Evolutionary conservation across 2,797 vertebrate species (phyloP).

Genomic region (Melanotaenia trifasciata): DNA sequence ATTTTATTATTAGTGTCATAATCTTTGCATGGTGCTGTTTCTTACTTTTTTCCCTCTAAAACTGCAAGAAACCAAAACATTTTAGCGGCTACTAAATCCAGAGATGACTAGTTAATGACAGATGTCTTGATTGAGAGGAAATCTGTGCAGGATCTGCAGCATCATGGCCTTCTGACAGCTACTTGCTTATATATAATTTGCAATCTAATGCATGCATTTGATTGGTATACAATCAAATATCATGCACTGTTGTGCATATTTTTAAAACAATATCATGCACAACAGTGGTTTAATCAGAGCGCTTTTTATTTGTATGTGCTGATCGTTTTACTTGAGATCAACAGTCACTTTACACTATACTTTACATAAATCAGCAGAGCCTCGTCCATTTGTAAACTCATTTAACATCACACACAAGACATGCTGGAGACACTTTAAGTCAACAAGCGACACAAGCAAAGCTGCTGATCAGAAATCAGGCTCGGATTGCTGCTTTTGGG

Average conservation of each 20-base stretch:
- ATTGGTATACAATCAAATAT: no score
- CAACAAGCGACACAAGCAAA: neutral
- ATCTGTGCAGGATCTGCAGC: neutral
- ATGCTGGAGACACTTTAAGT: slow-evolving; percentile 27
- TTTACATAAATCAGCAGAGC: slow-evolving; percentile 8
- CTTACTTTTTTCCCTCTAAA: no score
- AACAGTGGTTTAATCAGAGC: neutral
- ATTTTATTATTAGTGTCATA: no score
- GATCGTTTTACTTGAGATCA: neutral
- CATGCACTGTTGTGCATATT: no score
- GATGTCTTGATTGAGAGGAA: neutral
- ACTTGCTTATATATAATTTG: neutral
- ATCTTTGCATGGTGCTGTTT: no score
- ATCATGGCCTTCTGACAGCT: neutral
- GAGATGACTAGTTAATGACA: no score
- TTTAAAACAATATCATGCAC: no score
- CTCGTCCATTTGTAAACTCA: slow-evolving; percentile 2
- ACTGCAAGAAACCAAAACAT: no score
- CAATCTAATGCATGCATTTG: neutral
- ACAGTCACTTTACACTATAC: neutral
- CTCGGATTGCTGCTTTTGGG: accelerated
- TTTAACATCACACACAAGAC: neutral
- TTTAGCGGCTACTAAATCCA: no score
- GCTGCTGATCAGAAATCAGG: accelerated
- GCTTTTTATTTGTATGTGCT: neutral